Evolutionary conservation across 2,113 vertebrate genomes (phyloP).

Genomic region (Aptenodytes patagonicus): DNA sequence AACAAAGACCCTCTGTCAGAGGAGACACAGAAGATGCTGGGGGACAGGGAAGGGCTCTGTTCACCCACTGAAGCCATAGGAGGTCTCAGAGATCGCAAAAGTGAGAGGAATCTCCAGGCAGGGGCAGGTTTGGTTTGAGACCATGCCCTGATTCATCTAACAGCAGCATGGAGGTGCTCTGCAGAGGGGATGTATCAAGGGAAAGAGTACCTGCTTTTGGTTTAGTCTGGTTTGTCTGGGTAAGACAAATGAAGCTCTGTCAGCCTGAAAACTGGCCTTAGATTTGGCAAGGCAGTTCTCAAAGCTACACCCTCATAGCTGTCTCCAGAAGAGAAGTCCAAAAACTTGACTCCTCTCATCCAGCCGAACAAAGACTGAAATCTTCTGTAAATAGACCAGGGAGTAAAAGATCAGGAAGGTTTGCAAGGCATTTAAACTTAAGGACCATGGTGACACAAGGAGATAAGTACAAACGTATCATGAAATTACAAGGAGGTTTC

Average conservation of each 20-base stretch:
- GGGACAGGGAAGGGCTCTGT: neutral
- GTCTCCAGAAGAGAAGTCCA: neutral
- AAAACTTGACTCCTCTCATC: neutral
- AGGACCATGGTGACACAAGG: neutral
- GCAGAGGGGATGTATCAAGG: neutral
- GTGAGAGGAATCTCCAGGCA: neutral
- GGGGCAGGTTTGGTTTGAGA: neutral
- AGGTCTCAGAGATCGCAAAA: neutral
- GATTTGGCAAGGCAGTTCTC: neutral
- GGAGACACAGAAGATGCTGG: neutral
- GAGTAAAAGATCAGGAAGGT: neutral
- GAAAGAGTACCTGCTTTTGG: neutral
- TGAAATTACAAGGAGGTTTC: neutral
- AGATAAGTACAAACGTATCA: neutral
- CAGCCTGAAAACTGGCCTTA: neutral
- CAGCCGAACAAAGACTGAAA: neutral
- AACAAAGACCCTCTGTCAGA: neutral
- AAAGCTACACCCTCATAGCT: neutral
- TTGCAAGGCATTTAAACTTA: neutral
- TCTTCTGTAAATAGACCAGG: neutral
- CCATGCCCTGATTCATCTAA: neutral
- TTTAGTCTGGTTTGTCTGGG: neutral
- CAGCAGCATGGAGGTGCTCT: neutral
- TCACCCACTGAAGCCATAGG: neutral
- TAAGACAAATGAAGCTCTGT: neutral